Conservation (phyloP, 2,888 invertebrate species). For the Hedya salicella region DNA sequence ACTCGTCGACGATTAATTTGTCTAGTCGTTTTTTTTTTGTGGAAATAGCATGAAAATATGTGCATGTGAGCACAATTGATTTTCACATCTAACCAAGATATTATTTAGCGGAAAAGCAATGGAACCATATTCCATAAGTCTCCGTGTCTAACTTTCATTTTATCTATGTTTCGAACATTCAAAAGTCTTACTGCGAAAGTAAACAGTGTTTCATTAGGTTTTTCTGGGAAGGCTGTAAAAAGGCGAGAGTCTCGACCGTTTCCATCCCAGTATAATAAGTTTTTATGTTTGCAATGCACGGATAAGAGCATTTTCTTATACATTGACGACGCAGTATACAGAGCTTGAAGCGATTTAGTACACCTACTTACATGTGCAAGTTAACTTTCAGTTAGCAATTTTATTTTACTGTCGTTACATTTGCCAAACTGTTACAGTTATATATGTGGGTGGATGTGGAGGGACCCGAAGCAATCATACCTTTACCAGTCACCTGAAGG, state of each 20-base stretch:
- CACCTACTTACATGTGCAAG: too few species aligned
- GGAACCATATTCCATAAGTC: too few species aligned
- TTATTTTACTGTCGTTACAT: background rate
- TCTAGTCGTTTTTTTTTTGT: too few species aligned
- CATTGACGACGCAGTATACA: conserved; percentile 46
- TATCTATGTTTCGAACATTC: conserved; percentile 32
- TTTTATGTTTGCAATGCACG: conserved; percentile 66
- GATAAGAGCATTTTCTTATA: conserved; percentile 57
- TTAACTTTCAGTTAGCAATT: background rate
- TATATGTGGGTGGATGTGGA: too few species aligned
- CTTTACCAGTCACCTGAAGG: too few species aligned
- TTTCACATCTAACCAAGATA: too few species aligned
- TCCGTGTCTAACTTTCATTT: conserved; percentile 12
- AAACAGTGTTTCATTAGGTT: conserved; percentile 53
- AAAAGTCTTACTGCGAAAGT: conserved; percentile 41
- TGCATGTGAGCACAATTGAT: too few species aligned
- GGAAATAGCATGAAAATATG: too few species aligned
- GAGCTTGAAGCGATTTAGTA: background rate
- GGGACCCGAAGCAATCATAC: too few species aligned
- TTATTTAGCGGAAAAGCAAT: too few species aligned
- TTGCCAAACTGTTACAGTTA: too few species aligned
- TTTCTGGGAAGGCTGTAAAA: conserved; percentile 61
- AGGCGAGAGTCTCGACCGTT: conserved; percentile 53
- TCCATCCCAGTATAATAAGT: conserved; percentile 59
- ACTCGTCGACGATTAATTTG: too few species aligned